Percentiles rank a stretch among this genome's conserved stretches.
phyloP scores from a whole-genome alignment of 2,888 invertebrate genomes.

The Sympetrum striolatum region DNA sequence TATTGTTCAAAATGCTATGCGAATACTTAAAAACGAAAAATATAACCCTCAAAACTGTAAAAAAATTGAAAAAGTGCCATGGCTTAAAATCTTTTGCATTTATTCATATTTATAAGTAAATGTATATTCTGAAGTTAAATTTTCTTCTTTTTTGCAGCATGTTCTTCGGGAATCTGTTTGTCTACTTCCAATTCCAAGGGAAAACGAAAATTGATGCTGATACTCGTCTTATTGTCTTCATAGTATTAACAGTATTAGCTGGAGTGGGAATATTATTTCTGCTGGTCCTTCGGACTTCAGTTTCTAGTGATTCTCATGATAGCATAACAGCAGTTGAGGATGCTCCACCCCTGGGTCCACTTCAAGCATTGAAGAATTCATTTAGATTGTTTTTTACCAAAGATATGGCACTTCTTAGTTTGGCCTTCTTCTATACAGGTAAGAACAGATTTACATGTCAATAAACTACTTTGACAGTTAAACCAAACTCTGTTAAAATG shows the following conservation, averaged over 20 bases:
- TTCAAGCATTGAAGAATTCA: slow-evolving; percentile 77
- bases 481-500: too few relatives aligned
- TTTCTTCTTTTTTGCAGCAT: slow-evolving; percentile 67
- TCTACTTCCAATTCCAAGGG: slow-evolving; percentile 88
- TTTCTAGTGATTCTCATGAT: not conserved
- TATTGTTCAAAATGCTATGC: too few relatives aligned
- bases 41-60: too few relatives aligned
- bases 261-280: slow-evolving; percentile 74
- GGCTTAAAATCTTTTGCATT: not conserved
- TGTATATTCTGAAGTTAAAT: not conserved
- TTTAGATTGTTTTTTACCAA: slow-evolving; percentile 77
- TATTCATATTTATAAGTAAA: not conserved
- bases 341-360: slow-evolving; percentile 63
- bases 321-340: slow-evolving; percentile 51
- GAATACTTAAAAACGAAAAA: too few relatives aligned
- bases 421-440: slow-evolving; percentile 93
- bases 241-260: slow-evolving; percentile 73
- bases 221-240: slow-evolving; percentile 81
- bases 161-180: slow-evolving; percentile 94
- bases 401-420: slow-evolving; percentile 83
- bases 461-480: too few relatives aligned
- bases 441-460: slow-evolving; percentile 49
- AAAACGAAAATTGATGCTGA: slow-evolving; percentile 73
- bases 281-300: slow-evolving; percentile 67
- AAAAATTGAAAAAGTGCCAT: not conserved